phyloP scores from a whole-genome alignment of 2,113 vertebrate species.

The Lophura nycthemera region DNA sequence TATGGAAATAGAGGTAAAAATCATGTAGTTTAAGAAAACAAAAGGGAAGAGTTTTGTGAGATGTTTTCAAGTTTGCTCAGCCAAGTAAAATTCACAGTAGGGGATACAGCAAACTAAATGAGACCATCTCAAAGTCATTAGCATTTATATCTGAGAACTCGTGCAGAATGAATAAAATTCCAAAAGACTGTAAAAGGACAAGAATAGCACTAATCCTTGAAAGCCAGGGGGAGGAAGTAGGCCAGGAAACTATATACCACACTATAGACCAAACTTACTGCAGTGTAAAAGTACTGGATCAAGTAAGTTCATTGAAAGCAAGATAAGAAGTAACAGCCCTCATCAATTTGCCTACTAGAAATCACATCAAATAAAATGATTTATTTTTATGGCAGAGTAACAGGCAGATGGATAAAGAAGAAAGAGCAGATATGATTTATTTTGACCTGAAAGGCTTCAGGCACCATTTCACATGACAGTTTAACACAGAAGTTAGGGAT shows the following conservation, averaged over 20 bases:
- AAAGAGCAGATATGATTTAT: conserved; percentile 13
- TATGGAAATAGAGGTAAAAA: background rate
- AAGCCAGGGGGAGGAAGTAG: background rate
- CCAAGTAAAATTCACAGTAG: conserved; percentile 42
- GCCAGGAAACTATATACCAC: background rate
- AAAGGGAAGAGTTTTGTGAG: background rate
- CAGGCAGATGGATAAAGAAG: background rate
- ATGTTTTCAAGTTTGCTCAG: conserved; percentile 14
- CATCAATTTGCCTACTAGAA: background rate
- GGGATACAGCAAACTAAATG: conserved; percentile 17
- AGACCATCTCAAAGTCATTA: background rate
- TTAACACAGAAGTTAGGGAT: background rate
- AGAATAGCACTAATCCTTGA: conserved; percentile 11
- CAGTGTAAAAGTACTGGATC: background rate
- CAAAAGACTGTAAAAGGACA: background rate
- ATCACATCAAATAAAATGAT: conserved; percentile 11
- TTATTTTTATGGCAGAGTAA: background rate
- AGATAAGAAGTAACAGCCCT: background rate
- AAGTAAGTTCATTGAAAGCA: background rate
- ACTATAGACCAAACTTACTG: background rate
- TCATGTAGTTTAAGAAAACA: background rate
- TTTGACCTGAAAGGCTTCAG: conserved; percentile 30
- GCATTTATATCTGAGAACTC: conserved; percentile 20
- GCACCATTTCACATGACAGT: conserved; percentile 12
- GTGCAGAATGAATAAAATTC: conserved; percentile 9